Evolutionary conservation across 2,113 vertebrate genomes (phyloP).

Genomic region (Melanostigma gelatinosum): DNA sequence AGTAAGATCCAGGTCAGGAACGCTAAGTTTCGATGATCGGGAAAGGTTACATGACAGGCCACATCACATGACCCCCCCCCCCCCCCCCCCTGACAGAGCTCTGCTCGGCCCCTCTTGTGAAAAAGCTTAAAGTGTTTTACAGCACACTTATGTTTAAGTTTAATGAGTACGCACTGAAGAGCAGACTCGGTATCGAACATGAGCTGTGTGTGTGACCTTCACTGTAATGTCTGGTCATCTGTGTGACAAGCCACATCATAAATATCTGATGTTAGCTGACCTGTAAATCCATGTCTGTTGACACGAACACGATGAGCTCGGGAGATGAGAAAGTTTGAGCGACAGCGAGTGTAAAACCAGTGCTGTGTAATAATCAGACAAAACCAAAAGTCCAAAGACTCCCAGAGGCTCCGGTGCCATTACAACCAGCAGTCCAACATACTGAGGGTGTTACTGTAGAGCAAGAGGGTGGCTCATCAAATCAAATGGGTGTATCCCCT

Average conservation of each 20-base stretch:
- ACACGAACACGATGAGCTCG: conserved; percentile 21
- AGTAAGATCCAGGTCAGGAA: not conserved
- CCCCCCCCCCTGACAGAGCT: not conserved
- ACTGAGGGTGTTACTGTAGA: not conserved
- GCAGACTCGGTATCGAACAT: conserved; percentile 5
- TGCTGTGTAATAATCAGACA: not conserved
- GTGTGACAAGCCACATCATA: conserved; percentile 33
- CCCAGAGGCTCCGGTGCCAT: not conserved
- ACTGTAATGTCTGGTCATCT: conserved; percentile 36
- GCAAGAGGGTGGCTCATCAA: not conserved
- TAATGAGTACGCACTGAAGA: conserved; percentile 12
- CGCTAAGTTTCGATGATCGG: not conserved
- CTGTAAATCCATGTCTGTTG: conserved; percentile 36
- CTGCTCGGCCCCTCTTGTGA: not conserved
- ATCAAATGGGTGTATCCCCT: not conserved
- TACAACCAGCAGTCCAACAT: not conserved
- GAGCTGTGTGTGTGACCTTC: conserved; percentile 17
- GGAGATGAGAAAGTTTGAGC: conserved; percentile 38
- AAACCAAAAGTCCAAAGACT: not conserved
- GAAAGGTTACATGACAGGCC: not conserved
- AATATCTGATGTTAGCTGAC: conserved; percentile 31
- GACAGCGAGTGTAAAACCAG: conserved; percentile 15
- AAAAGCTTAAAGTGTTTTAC: not conserved
- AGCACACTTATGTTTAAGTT: conserved; percentile 15
- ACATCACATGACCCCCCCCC: not conserved